Evolutionary conservation across 2,797 vertebrate genomes (phyloP).

Genomic region (Macropodus opercularis): DNA sequence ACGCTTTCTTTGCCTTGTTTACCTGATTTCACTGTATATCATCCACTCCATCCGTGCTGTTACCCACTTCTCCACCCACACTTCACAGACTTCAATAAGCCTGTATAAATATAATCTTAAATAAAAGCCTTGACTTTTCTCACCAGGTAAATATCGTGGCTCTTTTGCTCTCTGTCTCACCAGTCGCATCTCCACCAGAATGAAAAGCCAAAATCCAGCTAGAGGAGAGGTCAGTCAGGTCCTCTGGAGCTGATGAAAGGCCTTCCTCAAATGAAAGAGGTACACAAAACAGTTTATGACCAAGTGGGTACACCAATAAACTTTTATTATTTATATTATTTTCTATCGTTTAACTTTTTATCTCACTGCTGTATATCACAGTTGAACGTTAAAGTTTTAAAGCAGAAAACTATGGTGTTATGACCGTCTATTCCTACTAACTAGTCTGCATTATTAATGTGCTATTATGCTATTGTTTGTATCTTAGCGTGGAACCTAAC

Average conservation of each 20-base stretch:
- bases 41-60: too few relatives aligned
- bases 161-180: conserved; percentile 1
- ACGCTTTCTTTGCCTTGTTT: background rate
- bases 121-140: conserved; percentile 3
- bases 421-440: too few relatives aligned
- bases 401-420: too few relatives aligned
- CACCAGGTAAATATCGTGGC: background rate
- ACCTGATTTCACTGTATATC: background rate
- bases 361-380: too few relatives aligned
- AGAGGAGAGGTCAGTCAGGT: conserved; percentile 16
- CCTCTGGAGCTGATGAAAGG: background rate
- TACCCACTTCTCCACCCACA: background rate
- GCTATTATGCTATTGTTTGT: too few relatives aligned
- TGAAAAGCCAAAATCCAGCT: conserved; percentile 8
- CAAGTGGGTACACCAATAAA: background rate
- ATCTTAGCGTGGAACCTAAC: too few relatives aligned
- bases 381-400: too few relatives aligned
- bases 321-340: too few relatives aligned
- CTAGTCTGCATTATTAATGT: too few relatives aligned
- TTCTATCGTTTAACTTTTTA: too few relatives aligned
- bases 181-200: background rate
- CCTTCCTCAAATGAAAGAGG: background rate
- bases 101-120: background rate
- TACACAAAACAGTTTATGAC: background rate
- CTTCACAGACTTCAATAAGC: background rate